Evolutionary conservation across 2,797 vertebrate species (phyloP), one percentile per base, ranked within the genome.

Genomic region (Schizopygopsis pylzovi): DNA sequence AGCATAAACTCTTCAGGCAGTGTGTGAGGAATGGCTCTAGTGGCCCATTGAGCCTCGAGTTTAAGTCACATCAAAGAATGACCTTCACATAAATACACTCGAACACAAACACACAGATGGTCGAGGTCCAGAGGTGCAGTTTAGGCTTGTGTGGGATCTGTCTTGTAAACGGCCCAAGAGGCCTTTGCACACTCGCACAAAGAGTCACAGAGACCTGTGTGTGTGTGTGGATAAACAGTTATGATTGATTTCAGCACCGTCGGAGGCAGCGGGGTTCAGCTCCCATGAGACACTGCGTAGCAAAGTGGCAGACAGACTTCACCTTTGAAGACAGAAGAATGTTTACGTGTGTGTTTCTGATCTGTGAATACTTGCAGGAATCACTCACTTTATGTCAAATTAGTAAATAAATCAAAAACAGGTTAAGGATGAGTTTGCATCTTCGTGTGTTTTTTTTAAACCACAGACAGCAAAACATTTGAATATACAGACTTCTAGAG

Each of bases 101-200:
- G 45, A 59, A 61, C 49, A 45, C 37, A 77, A 81, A 8, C 28
- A 72, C 83, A 85, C 83, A 88, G 75, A 88, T 86, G 84, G 59
- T 71, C 41, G 33, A 56, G 84, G 84, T 86, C 84, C 85, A 88
- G n/a, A 80, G 79, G 84, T 86, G 47, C 87, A 79, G 65, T 72
- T 59, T 79, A 81, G 20, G 68, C 25, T 65, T 87, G 72, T 85
- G 87, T 83, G 81, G 81, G 84, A 83, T 76, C 47, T 65, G 45
- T 83, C 78, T 85, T 52, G 39, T 33, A 84, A 87, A 73, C 0
- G 68, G 80, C 68, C 65, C 68, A 79, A 67, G 72, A 82, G 79
- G 65, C 45, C 80, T 81, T 75, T 76, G 59, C 20, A 22, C 10
- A 16, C 10, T 16, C 54, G 8, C 45, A 54, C 54, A 39, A 63